phyloP scores from a whole-genome alignment of 2,797 vertebrate species.

The Scleropages formosus region DNA sequence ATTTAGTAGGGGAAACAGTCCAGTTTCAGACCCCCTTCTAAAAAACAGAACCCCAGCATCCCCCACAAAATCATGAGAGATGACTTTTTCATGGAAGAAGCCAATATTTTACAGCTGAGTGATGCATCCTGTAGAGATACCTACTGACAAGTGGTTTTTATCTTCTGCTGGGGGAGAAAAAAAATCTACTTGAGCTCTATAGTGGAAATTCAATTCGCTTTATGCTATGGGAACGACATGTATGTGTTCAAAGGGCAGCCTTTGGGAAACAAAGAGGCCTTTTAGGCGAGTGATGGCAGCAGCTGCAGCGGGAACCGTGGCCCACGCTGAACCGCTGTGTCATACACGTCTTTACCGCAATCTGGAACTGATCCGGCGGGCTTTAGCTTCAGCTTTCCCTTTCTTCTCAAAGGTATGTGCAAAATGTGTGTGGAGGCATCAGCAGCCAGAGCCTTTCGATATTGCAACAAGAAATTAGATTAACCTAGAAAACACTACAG shows the following conservation, averaged over 20 bases:
- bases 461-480: neutral
- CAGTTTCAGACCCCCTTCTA: too few relatives aligned
- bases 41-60: neutral
- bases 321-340: neutral
- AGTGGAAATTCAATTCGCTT: neutral
- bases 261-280: neutral
- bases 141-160: too few relatives aligned
- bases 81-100: neutral
- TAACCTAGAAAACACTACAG: too few relatives aligned
- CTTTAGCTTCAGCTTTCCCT: neutral
- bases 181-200: neutral
- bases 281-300: constrained; percentile 9
- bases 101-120: too few relatives aligned
- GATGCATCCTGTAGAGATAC: too few relatives aligned
- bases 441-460: neutral
- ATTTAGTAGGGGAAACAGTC: too few relatives aligned
- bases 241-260: neutral
- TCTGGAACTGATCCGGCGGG: neutral
- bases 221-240: neutral
- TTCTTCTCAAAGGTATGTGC: neutral
- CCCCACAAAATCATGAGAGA: neutral
- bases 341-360: neutral
- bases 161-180: neutral
- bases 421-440: neutral
- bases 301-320: constrained; percentile 14